Base-by-base conservation (phyloP, 2,797 vertebrate species). In the Pelochelys cantorii region DNA sequence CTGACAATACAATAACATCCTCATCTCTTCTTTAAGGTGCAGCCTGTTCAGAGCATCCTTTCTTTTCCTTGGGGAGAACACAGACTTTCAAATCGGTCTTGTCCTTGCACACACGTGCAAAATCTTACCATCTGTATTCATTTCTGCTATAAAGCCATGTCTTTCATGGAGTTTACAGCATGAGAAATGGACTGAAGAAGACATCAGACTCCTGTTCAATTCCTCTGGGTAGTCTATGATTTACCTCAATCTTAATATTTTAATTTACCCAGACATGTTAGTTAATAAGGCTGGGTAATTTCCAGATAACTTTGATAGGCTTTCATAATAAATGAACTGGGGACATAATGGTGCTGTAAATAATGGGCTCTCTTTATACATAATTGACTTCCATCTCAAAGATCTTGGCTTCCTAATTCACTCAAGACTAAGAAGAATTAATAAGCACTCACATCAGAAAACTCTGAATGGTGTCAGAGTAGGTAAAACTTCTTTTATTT, bases 301-400 rank as follows among this genome's bases (percentile, higher is more conserved):
- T 95, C 80, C 81, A 87, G 71, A 93, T 83, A 29, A 90, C 90
- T 48, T 31, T 52, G 55, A 85, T 57, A 89, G 54, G 11, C 48
- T 94, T 89, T 48, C 86, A 11, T 91, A 90, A 92, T 74, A 95
- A 82, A 89, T 90, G 78, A 94, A 56, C 78, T 79, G 14, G n/a
- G 82, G 34, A 75, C n/a, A 93, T 87, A 85, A 95, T 85, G 9
- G 34, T 85, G 56, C 11, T 87, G 90, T 93, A 94, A 95, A 96
- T 90, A 92, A 95, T 93, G 53, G 79, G 83, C 84, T 89, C 25
- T 92, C 65, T 94, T 95, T 90, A 83, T 90, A 90, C 11, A 48
- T 92, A 96, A 95, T 91, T 94, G 84, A 96, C 91, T 93, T 88
- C 83, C 80, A 81, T 55, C 57, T 95, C 90, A 91, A 92, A 91